Conservation (phyloP, 2,888 invertebrate species). For the Drosophila seclusa region DNA sequence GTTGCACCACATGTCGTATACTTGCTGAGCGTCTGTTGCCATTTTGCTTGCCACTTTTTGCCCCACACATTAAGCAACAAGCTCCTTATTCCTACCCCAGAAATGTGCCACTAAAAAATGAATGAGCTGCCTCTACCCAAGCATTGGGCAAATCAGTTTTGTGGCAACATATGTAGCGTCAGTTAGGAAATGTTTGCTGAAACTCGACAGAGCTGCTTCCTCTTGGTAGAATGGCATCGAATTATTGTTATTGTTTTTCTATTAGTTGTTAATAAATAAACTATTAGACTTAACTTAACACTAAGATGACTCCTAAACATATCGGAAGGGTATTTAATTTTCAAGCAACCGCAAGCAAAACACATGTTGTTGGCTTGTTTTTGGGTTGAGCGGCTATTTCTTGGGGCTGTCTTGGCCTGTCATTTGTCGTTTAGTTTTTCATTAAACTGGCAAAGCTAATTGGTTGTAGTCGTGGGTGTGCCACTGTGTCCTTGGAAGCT, state of each 20-base stretch:
- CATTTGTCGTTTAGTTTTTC: conserved; percentile 67
- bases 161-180: neutral
- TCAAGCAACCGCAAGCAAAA: neutral
- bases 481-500: conserved; percentile 17
- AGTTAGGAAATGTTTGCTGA: neutral
- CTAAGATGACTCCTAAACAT: neutral
- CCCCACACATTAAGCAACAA: conserved; percentile 19
- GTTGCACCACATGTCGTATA: conserved; percentile 67
- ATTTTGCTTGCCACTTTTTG: conserved; percentile 31
- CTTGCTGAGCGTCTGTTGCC: conserved; percentile 44
- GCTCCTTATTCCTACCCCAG: conserved; percentile 20
- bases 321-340: conserved; percentile 7
- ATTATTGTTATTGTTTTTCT: neutral
- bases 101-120: conserved; percentile 50
- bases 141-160: neutral
- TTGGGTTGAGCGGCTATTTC: conserved; percentile 15
- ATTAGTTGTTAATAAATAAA: neutral
- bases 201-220: neutral
- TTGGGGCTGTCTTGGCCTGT: conserved; percentile 33
- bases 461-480: conserved; percentile 54
- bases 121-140: conserved; percentile 25
- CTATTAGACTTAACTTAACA: neutral
- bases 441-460: conserved; percentile 70
- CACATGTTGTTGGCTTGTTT: neutral
- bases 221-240: neutral